Evolutionary conservation across 1,140 invertebrate genomes (phyloP), one percentile per base, ranked within the genome.

Genomic region (Drosophila simulans): DNA sequence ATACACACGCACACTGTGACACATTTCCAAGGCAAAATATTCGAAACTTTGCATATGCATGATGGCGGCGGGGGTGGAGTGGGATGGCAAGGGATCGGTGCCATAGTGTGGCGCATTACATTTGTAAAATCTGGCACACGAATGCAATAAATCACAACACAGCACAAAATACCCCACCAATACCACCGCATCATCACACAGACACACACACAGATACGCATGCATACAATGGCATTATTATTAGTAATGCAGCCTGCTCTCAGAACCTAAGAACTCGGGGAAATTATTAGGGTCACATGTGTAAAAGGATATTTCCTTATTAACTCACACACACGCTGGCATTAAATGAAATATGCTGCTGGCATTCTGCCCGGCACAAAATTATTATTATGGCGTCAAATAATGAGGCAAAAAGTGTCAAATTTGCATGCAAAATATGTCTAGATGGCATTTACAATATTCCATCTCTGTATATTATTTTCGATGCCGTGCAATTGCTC

Each of bases 261-360:
- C 77, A 56, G 60, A 63, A 55, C 68, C 66, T 64, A 81, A 82
- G 80, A 90, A 84, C 80, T 89, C 37, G 64, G 55, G 52, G 59
- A 90, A 83, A 80, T 77, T 83, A 90, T 90, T 90, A 86, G 88
- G 86, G 86, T 90, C 86, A 86, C 79, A 86, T 86, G 65, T 89
- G 84, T 86, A 91, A 90, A 90, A 86, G 79, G 82, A 90, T 90
- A 90, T 90, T 90, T 90, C 88, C 86, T 90, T 90, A 90, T 90
- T 90, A 90, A 80, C 75, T 65, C 57, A 72, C 58, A 49, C 20
- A 64, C 45, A 59, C 17, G 15, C 17, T 17, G n/a, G 8, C 7
- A 69, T 20, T 48, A 56, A 77, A 69, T 77, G 59, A 74, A 75
- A 62, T 76, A 80, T 76, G 60, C 35, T 72, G 57, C 40, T 59